These are phyloP conservation scores for Diploptera punctata DNA, from an alignment of 2,888 invertebrate species.

Conservation along the genomic window DNA sequence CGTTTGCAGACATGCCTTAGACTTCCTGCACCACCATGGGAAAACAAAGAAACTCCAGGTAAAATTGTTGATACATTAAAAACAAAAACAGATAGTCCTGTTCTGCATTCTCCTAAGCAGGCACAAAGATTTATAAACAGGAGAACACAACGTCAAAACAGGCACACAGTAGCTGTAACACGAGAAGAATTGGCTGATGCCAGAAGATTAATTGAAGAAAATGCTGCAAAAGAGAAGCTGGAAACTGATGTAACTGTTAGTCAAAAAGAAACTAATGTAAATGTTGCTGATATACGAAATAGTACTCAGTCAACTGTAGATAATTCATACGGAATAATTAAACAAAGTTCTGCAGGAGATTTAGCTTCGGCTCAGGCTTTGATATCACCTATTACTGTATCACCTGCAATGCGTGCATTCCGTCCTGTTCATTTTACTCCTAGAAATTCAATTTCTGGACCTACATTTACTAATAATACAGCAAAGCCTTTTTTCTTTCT, in stretches of 20 bases:
- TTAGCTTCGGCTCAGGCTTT: neutral
- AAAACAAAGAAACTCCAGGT: constrained; percentile 49
- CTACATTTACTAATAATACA: constrained; percentile 53
- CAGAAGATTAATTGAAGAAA: constrained; percentile 74
- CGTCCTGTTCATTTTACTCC: constrained; percentile 41
- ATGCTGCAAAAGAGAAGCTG: constrained; percentile 12
- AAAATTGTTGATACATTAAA: neutral
- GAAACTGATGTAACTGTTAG: neutral
- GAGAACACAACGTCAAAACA: constrained; percentile 64
- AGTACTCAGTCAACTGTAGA: neutral
- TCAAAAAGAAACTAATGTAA: neutral
- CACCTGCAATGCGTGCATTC: constrained; percentile 37
- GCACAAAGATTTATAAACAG: constrained; percentile 59
- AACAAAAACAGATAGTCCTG: constrained; percentile 1
- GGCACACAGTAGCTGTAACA: constrained; percentile 86
- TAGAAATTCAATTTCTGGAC: constrained; percentile 37
- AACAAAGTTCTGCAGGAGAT: constrained; percentile 36
- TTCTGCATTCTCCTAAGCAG: constrained; percentile 48
- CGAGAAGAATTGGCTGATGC: constrained; percentile 82
- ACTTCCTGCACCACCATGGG: constrained; percentile 48
- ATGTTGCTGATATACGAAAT: neutral
- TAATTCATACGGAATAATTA: constrained; percentile 4
- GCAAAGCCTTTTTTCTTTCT: constrained; percentile 53
- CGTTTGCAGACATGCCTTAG: constrained; percentile 67
- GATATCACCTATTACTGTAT: neutral